Percentiles rank a stretch among this genome's conserved stretches.
These are phyloP conservation scores for Trachelus iudaicus DNA, from an alignment of 2,888 invertebrate species.

Conservation along the genomic window DNA sequence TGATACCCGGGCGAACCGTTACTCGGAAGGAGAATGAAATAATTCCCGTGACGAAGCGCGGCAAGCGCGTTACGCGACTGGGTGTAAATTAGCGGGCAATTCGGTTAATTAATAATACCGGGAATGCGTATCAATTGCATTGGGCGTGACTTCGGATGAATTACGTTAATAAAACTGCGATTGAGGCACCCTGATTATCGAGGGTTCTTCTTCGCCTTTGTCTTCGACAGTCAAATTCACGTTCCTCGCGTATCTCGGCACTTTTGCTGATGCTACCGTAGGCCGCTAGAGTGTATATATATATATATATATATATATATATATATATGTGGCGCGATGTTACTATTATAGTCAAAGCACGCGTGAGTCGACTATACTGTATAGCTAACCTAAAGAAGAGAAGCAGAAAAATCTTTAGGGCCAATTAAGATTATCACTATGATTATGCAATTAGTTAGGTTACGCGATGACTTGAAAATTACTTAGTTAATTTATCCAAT, in stretches of 20 bases:
- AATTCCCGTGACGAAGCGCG: neutral
- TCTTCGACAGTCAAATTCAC: neutral
- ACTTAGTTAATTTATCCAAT: neutral
- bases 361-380: neutral
- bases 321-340: neutral
- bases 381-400: neutral
- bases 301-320: no score
- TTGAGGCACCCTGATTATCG: neutral
- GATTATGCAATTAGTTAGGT: neutral
- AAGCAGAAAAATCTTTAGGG: neutral
- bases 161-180: neutral
- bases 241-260: neutral
- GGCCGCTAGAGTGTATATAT: neutral
- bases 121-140: constrained; percentile 2
- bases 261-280: neutral
- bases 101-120: neutral
- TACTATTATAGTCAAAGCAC: neutral
- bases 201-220: neutral
- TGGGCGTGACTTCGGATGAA: neutral
- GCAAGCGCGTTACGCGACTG: neutral
- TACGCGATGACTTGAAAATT: neutral
- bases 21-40: neutral
- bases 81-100: neutral
- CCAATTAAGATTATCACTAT: neutral
- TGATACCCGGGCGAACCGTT: no score